Evolutionary conservation across 2,888 invertebrate genomes (phyloP).

Genomic region (Rhagium mordax): DNA sequence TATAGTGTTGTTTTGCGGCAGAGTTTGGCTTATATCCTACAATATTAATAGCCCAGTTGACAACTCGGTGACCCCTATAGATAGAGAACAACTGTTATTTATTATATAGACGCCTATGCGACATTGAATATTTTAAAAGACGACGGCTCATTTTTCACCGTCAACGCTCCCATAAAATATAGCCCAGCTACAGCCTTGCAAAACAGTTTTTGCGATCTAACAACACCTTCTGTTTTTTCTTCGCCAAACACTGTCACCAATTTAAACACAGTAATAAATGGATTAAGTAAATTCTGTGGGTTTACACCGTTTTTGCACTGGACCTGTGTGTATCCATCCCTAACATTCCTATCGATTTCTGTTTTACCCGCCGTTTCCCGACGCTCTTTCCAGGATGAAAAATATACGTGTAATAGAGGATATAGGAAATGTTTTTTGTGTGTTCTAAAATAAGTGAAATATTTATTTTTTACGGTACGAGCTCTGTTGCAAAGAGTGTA

Average conservation of each 20-base stretch:
- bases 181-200: background rate
- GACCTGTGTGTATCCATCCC: constrained; percentile 15
- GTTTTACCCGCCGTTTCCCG: constrained; percentile 9
- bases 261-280: background rate
- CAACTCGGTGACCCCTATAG: background rate
- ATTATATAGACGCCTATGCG: background rate
- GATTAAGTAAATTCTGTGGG: background rate
- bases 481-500: background rate
- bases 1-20: no score
- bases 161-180: background rate
- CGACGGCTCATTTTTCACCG: background rate
- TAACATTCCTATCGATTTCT: constrained; percentile 18
- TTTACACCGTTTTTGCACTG: background rate
- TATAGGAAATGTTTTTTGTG: constrained; percentile 9
- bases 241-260: background rate
- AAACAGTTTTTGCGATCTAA: background rate
- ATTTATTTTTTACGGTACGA: background rate
- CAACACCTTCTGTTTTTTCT: background rate
- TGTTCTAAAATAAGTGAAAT: constrained; percentile 1
- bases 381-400: constrained; percentile 26
- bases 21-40: no score
- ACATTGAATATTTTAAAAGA: background rate
- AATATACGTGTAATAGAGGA: constrained; percentile 15
- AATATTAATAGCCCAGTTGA: background rate
- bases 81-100: background rate